These are phyloP conservation scores for Gallinago jamesoni DNA, from an alignment of 2,113 vertebrate genomes.

Conservation along the genomic window DNA sequence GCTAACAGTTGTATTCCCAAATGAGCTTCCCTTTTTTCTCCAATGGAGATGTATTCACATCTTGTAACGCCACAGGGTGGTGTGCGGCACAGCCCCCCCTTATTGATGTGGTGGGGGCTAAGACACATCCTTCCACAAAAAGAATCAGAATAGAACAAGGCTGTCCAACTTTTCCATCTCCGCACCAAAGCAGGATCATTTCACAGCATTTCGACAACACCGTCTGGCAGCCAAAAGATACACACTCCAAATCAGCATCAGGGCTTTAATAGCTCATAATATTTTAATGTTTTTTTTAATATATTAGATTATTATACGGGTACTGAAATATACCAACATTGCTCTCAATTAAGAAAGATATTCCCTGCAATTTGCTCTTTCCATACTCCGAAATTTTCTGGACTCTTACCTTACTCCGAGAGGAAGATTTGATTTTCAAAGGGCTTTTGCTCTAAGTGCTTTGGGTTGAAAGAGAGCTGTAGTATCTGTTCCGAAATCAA, in stretches of 20 bases:
- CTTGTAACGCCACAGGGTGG: neutral
- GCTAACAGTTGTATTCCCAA: neutral
- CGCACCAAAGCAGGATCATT: neutral
- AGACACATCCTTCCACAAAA: neutral
- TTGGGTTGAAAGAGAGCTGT: neutral
- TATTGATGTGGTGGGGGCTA: neutral
- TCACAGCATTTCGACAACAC: neutral
- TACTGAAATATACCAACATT: neutral
- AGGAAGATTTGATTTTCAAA: neutral
- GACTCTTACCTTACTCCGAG: neutral
- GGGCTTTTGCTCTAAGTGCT: neutral
- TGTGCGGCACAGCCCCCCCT: neutral
- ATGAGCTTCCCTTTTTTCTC: neutral
- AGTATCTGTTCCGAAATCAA: neutral
- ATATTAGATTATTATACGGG: neutral
- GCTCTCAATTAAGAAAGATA: neutral
- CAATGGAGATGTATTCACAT: neutral
- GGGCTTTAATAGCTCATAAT: neutral
- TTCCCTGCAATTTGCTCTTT: neutral
- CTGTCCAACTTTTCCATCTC: neutral
- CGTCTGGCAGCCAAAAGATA: neutral
- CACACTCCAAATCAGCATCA: neutral
- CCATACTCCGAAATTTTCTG: neutral
- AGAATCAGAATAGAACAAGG: neutral
- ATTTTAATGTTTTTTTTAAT: slow-evolving; percentile 16